Evolutionary conservation across 2,113 vertebrate species (phyloP).

Genomic region (Gymnarchus niloticus): DNA sequence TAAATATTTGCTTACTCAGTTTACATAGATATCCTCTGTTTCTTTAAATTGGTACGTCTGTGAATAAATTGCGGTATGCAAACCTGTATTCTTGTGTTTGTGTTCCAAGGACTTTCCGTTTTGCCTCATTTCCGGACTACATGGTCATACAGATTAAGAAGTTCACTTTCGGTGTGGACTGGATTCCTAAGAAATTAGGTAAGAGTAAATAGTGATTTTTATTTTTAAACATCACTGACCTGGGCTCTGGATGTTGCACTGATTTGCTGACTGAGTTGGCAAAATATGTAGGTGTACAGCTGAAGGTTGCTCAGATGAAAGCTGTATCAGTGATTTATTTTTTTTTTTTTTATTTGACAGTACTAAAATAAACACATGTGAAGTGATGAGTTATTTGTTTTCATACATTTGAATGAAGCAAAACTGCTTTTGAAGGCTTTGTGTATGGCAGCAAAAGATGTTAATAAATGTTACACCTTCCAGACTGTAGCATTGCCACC

Average conservation of each 20-base stretch:
- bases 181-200: constrained; percentile 98
- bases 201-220: constrained; percentile 26
- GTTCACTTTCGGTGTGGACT: constrained; percentile 96
- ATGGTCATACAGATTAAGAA: constrained; percentile 94
- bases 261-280: no score
- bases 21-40: background rate
- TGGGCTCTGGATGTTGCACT: background rate
- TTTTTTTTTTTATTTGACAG: background rate
- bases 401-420: background rate
- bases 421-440: background rate
- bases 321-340: background rate
- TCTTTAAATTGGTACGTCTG: background rate
- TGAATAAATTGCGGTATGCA: no score
- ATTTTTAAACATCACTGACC: background rate
- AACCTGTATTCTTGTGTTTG: constrained; percentile 2
- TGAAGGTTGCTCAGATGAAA: background rate
- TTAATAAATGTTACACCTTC: background rate
- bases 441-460: background rate
- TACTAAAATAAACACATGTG: background rate
- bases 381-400: background rate
- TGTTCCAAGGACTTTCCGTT: constrained; percentile 78
- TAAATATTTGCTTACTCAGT: background rate
- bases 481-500: background rate
- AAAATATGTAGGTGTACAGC: background rate
- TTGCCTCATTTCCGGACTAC: constrained; percentile 91